Evolutionary conservation across 2,113 vertebrate genomes (phyloP), one percentile per base, ranked within the genome.

Genomic region (Tinamus guttatus): DNA sequence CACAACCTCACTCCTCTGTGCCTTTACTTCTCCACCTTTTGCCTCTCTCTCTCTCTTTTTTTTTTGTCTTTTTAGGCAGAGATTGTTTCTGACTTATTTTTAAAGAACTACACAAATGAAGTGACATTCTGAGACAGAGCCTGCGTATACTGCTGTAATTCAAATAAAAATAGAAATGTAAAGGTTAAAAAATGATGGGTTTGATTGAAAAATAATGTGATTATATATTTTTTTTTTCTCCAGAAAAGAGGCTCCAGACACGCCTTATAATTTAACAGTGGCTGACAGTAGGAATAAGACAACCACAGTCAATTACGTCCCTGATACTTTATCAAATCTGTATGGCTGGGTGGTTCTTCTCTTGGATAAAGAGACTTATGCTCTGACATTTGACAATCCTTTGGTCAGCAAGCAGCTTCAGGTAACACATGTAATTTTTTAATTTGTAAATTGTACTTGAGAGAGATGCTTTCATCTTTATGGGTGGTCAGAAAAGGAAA

Each of bases 301-400:
- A 60, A 96, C 38, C 56, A 98, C 76, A 51, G 92, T 98, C 81
- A 98, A 88, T 81, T 98, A 97, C 2, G 97, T 98, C 22, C 19
- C 16, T 19, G 96, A 98, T 80, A 98, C 98, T 28, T 85, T 98
- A 89, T 98, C 98, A 88, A 93, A 98, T 47, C 56, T 36, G 5
- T 59, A 96, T 62, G 98, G 97, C 71, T 98, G 98, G 98, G 92
- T 98, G 97, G 97, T 73, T 82, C 94, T 98, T 14, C 97, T 98
- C 75, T 77, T 97, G 95, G 98, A 98, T 96, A 96, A 96, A 77
- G 97, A 98, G 79, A 97, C 96, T 28, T 98, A 98, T 7, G n/a
- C 45, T 0, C 3, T 98, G 90, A 86, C 63, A 67, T 98, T 98
- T 51, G 83, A 94, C 65, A 95, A 54, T 22, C 74, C 80, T 70